phyloP scores from a whole-genome alignment of 2,797 vertebrate species.

The Macrochelys suwanniensis region DNA sequence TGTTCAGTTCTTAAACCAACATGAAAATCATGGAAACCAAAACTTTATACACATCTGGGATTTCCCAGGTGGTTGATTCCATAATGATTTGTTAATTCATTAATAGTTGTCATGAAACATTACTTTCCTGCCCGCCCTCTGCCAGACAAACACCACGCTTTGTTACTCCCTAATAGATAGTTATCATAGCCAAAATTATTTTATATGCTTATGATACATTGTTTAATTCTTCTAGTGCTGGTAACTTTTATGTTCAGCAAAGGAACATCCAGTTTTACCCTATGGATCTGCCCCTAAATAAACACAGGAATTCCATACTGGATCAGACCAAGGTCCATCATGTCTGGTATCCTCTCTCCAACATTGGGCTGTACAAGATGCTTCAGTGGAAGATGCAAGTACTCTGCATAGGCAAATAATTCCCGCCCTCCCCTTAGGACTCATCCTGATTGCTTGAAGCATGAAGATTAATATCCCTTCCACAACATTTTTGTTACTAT shows the following conservation, averaged over 20 bases:
- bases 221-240: neutral
- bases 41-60: neutral
- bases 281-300: neutral
- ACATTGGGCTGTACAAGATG: neutral
- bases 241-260: neutral
- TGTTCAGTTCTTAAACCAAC: neutral
- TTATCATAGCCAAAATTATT: neutral
- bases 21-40: neutral
- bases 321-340: neutral
- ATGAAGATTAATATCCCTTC: neutral
- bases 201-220: neutral
- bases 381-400: neutral
- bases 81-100: neutral
- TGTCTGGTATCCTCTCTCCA: neutral
- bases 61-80: neutral
- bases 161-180: neutral
- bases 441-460: neutral
- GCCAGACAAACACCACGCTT: neutral
- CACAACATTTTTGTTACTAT: neutral
- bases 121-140: neutral
- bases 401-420: accelerated
- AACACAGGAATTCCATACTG: neutral
- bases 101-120: neutral
- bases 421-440: neutral
- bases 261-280: neutral